A percentile compares a stretch with the other conserved stretches of the same genome.
These are phyloP conservation scores for Mycteria americana DNA, from an alignment of 2,797 vertebrate species.

Conservation along the genomic window DNA sequence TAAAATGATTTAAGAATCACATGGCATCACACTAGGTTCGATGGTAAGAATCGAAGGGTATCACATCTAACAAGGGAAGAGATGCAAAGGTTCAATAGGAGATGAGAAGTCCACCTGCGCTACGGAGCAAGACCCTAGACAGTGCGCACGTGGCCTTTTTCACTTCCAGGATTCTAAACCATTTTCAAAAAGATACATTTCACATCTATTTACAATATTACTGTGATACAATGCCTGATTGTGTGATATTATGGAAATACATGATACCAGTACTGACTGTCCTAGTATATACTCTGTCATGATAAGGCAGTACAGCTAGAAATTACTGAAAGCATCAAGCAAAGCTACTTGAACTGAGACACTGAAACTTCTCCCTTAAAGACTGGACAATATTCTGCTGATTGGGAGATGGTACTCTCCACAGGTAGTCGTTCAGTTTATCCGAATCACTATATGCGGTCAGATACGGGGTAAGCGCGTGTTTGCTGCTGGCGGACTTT, in stretches of 20 bases:
- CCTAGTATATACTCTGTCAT: neutral
- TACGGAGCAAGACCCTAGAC: neutral
- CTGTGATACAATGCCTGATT: slow-evolving; percentile 23
- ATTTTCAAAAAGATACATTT: neutral
- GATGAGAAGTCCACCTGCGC: neutral
- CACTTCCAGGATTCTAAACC: slow-evolving; percentile 18
- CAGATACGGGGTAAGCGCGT: slow-evolving; percentile 62
- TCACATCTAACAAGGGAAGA: neutral
- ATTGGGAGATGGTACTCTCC: slow-evolving; percentile 86
- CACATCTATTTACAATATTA: slow-evolving; percentile 45
- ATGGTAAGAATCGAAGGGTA: neutral
- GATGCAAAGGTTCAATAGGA: neutral
- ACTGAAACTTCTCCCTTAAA: slow-evolving; percentile 95
- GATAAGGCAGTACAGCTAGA: slow-evolving; percentile 9
- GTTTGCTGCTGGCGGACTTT: slow-evolving; percentile 56
- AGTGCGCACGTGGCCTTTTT: neutral
- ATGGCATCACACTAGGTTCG: neutral
- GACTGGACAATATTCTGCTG: slow-evolving; percentile 95
- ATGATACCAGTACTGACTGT: slow-evolving; percentile 10
- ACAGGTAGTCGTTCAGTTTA: slow-evolving; percentile 89
- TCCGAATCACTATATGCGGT: slow-evolving; percentile 76
- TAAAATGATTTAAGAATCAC: neutral
- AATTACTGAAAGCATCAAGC: slow-evolving; percentile 74
- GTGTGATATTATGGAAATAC: slow-evolving; percentile 41
- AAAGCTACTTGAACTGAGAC: slow-evolving; percentile 97